phyloP scores from a whole-genome alignment of 1,140 invertebrate species.

The Leptinotarsa undecemlineata region DNA sequence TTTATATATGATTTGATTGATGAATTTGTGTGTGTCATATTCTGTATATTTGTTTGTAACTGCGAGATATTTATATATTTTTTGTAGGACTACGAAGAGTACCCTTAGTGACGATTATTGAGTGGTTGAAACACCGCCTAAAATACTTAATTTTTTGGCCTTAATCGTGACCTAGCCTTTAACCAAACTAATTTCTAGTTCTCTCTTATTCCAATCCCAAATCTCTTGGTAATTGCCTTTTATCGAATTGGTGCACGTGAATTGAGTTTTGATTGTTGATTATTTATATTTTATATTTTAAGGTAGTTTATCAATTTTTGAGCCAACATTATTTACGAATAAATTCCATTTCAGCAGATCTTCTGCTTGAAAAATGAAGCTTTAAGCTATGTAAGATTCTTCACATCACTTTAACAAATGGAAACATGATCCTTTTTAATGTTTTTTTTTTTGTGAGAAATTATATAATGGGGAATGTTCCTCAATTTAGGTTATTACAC shows the following conservation, averaged over 20 bases:
- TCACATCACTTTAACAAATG: conserved; percentile 9
- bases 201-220: conserved; percentile 19
- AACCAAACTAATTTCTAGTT: background rate
- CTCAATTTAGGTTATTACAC: no score
- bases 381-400: conserved; percentile 9
- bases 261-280: conserved; percentile 13
- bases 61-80: background rate
- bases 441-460: background rate
- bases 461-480: no score
- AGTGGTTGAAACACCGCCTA: no score
- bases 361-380: conserved; percentile 13
- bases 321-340: background rate
- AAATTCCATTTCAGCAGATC: conserved; percentile 9
- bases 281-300: conserved; percentile 14
- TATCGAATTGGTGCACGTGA: background rate
- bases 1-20: background rate
- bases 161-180: no score
- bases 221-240: conserved; percentile 17
- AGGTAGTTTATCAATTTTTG: background rate
- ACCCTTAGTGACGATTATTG: no score
- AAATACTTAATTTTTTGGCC: no score
- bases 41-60: background rate
- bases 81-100: background rate
- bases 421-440: background rate
- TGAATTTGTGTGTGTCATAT: background rate